Conservation (phyloP, 2,797 vertebrate genomes). For the Melanotaenia trifasciata region DNA sequence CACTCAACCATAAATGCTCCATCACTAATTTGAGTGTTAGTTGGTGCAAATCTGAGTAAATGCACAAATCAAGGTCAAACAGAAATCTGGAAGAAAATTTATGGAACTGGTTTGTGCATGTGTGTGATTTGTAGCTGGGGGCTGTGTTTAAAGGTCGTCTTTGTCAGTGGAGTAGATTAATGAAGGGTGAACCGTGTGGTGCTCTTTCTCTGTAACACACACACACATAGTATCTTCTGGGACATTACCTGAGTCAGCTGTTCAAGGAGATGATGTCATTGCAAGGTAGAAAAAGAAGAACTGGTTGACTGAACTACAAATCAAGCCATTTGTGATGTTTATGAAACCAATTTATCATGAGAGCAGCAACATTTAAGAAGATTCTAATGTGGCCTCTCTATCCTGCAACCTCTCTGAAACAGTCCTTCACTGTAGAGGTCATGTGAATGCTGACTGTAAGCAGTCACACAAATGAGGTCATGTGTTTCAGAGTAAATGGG, state of each 20-base stretch:
- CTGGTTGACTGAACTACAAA: background rate
- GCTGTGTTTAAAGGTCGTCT: constrained; percentile 73
- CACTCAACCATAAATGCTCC: background rate
- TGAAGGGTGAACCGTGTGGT: constrained; percentile 65
- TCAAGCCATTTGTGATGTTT: constrained; percentile 11
- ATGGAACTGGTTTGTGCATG: constrained; percentile 30
- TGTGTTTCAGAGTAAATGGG: constrained; percentile 59
- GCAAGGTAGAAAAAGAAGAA: background rate
- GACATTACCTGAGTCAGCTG: constrained; percentile 48
- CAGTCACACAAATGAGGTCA: constrained; percentile 64
- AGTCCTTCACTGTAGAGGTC: constrained; percentile 2
- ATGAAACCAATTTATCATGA: background rate
- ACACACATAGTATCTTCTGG: constrained; percentile 43
- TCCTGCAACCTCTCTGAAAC: background rate
- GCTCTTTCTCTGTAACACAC: constrained; percentile 27
- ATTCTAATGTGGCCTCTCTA: background rate
- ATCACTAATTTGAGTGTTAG: background rate
- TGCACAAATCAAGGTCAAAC: constrained; percentile 42
- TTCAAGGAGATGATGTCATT: constrained; percentile 46
- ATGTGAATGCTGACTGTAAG: constrained; percentile 11
- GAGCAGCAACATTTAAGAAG: background rate
- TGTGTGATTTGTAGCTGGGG: constrained; percentile 48
- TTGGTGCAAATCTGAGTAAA: constrained; percentile 26
- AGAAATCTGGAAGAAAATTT: constrained; percentile 15
- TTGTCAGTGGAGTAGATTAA: constrained; percentile 69